Evolutionary conservation across 2,113 vertebrate species (phyloP), one percentile per base, ranked within the genome.

Genomic region (Salvelinus sp.): DNA sequence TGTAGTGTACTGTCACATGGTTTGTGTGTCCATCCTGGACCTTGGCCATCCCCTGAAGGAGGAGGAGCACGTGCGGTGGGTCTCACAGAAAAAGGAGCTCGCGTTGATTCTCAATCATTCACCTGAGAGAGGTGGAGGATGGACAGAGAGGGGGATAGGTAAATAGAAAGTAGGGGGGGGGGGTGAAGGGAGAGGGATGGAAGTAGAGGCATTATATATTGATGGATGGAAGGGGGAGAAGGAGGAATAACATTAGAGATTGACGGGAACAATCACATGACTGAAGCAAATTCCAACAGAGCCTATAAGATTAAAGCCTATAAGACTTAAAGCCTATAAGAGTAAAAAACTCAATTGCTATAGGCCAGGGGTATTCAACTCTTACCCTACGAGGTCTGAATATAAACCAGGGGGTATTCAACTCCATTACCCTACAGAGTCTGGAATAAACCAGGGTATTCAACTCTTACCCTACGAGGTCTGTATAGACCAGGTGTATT

Each of bases 21-120:
- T 93, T 89, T 86, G 86, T 89, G 81, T 93, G 91, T 91, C 94
- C 94, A 95, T 94, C 91, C 91, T 93, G 92, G 92, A 94, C 93
- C 87, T 91, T 88, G 91, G 94, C 93, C 94, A 95, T 95, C 90
- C 93, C 94, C 93, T 92, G 93, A 91, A 92, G 88, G 88, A 90
- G 82, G 88, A 90, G 85, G 88, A 87, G 88, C 91, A 91, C n/a
- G n/a, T n/a, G n/a, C n/a, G n/a, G n/a, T n/a, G 72, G 64, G 81
- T 88, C 65, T 84, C 82, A 83, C 80, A 82, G 86, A 87, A 84
- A 87, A 84, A 87, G 74, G 73, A 81, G 84, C 74, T 73, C 76
- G 75, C n/a, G 78, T 91, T 77, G 86, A 84, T 87, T 85, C 33
- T 60, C 87, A 93, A 79, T 92, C 93, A 93, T 95, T 91, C 92